phyloP scores from a whole-genome alignment of 2,113 vertebrate species.

The Mustelus asterias region DNA sequence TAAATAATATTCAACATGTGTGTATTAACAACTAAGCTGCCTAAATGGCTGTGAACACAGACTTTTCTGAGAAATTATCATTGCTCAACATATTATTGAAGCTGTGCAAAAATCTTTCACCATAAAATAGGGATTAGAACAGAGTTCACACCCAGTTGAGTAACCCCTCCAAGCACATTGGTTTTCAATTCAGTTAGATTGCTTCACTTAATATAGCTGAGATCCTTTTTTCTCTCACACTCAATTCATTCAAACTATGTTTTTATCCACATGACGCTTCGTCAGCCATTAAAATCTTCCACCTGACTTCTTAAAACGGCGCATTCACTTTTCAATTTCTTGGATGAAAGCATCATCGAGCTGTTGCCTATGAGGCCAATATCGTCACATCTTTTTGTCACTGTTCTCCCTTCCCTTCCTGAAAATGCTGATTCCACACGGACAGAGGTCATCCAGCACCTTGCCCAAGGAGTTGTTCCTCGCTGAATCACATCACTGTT shows the following conservation, averaged over 20 bases:
- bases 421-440: neutral
- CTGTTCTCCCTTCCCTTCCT: neutral
- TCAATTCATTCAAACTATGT: neutral
- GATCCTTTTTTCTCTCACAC: neutral
- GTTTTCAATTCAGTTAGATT: neutral
- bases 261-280: neutral
- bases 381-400: neutral
- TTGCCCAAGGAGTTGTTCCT: neutral
- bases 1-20: neutral
- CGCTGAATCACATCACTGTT: too few species aligned
- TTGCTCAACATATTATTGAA: neutral
- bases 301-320: neutral
- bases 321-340: neutral
- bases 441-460: neutral
- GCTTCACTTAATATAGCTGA: neutral
- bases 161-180: neutral
- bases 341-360: neutral
- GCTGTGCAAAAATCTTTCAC: neutral
- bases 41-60: neutral
- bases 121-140: neutral
- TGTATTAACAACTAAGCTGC: neutral
- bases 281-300: neutral
- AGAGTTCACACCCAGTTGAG: neutral
- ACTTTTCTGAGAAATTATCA: neutral
- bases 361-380: neutral